Conservation (phyloP, 2,888 invertebrate species). For the Mesorhabditis sp. region DNA sequence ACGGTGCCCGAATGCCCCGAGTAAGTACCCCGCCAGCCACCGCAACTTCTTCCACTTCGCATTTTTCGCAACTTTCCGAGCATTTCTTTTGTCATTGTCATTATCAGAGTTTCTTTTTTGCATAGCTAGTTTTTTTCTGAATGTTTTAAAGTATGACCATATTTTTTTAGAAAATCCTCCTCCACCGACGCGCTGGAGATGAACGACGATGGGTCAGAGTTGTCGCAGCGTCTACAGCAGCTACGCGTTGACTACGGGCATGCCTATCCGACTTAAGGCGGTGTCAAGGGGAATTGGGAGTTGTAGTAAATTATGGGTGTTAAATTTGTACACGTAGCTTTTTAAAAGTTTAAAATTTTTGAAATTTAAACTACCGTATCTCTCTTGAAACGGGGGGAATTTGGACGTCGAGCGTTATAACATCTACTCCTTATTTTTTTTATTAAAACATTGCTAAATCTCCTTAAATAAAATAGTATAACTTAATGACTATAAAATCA, state of each 20-base stretch:
- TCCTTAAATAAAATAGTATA: too few species aligned
- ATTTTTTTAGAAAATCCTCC: slow-evolving; percentile 30
- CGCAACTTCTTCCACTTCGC: not conserved
- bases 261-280: not conserved
- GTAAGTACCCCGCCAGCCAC: not conserved
- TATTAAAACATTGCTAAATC: too few species aligned
- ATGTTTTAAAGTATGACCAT: not conserved
- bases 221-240: slow-evolving; percentile 27
- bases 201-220: slow-evolving; percentile 22
- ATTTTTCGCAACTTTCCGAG: not conserved
- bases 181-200: slow-evolving; percentile 35
- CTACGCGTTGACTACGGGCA: slow-evolving; percentile 29
- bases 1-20: not conserved
- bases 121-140: slow-evolving; percentile 1
- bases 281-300: too few species aligned
- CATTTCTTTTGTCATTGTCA: not conserved
- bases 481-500: too few species aligned
- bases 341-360: too few species aligned
- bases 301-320: too few species aligned
- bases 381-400: too few species aligned
- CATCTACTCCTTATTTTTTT: too few species aligned
- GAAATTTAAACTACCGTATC: too few species aligned
- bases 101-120: not conserved
- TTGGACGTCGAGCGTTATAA: too few species aligned
- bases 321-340: too few species aligned